Percentiles rank a stretch among this genome's conserved stretches.
Evolutionary conservation across 2,888 invertebrate species (phyloP).

Genomic region (Agriopis leucophaearia): DNA sequence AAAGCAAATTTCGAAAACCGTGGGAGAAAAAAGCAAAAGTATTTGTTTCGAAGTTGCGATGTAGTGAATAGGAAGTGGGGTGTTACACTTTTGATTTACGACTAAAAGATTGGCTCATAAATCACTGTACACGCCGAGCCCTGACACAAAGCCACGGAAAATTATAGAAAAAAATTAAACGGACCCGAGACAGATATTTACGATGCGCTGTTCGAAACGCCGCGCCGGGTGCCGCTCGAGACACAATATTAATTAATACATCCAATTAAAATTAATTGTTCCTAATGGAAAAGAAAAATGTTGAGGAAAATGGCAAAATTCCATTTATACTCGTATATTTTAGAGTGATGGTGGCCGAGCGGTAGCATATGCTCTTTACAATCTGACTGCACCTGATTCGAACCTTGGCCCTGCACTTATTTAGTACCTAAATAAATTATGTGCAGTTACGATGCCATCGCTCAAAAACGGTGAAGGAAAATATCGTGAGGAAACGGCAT

Average conservation of each 20-base stretch:
- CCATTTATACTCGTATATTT: not conserved
- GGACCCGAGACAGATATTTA: constrained; percentile 61
- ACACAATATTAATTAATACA: constrained; percentile 67
- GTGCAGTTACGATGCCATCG: too few relatives aligned
- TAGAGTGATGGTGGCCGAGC: too few relatives aligned
- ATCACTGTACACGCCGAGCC: constrained; percentile 63
- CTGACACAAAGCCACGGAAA: constrained; percentile 61
- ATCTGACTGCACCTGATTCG: too few relatives aligned
- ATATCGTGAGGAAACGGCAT: too few relatives aligned
- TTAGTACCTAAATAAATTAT: too few relatives aligned
- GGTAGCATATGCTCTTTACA: too few relatives aligned
- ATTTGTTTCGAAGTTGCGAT: constrained; percentile 64
- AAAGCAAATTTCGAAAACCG: constrained; percentile 39
- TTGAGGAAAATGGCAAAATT: constrained; percentile 16
- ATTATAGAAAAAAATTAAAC: constrained; percentile 64
- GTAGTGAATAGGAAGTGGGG: constrained; percentile 53
- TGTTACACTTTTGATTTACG: constrained; percentile 77
- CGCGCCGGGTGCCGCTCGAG: constrained; percentile 47
- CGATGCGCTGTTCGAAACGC: constrained; percentile 53
- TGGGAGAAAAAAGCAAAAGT: constrained; percentile 48
- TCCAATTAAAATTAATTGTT: constrained; percentile 63
- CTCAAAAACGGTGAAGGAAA: too few relatives aligned
- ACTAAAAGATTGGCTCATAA: constrained; percentile 79
- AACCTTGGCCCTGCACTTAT: too few relatives aligned
- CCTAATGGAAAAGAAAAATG: constrained; percentile 35